Conservation (phyloP, 2,113 vertebrate genomes). For the Paramisgurnus dabryanus region DNA sequence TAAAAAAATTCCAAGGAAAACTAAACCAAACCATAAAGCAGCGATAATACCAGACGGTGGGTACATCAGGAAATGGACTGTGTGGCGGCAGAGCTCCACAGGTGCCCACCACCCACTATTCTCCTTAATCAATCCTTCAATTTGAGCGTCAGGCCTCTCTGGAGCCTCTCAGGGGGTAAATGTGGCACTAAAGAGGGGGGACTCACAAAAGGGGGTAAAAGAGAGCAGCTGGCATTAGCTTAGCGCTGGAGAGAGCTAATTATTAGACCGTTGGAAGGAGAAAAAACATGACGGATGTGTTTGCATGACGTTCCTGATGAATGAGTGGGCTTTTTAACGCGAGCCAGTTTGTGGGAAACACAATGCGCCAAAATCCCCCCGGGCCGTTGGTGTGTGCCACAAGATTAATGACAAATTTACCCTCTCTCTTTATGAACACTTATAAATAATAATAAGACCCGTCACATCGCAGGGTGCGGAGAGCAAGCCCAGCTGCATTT, state of each 20-base stretch:
- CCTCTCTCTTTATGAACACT: conserved; percentile 45
- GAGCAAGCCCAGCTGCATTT: conserved; percentile 64
- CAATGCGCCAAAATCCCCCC: conserved; percentile 29
- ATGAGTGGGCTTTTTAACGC: conserved; percentile 40
- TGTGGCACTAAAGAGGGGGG: background rate
- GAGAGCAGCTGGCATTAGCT: conserved; percentile 34
- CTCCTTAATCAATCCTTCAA: conserved; percentile 33
- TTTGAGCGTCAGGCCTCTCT: conserved; percentile 2
- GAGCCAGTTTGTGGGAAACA: conserved; percentile 30
- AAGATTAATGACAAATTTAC: conserved; percentile 50
- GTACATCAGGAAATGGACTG: background rate
- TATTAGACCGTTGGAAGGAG: conserved; percentile 15
- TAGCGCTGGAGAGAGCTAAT: conserved; percentile 33
- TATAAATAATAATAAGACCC: conserved; percentile 65
- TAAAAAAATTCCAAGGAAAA: no score
- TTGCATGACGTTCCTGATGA: conserved; percentile 24
- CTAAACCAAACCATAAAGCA: no score
- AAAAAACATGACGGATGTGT: conserved; percentile 9
- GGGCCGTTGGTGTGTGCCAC: conserved; percentile 1
- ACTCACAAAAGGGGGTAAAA: conserved; percentile 1
- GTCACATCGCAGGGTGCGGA: conserved; percentile 59
- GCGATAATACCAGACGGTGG: background rate
- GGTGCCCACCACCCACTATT: background rate
- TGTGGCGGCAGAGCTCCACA: conserved; percentile 26
- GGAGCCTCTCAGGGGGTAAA: conserved; percentile 25